Percentiles rank a stretch among this genome's conserved stretches.
Conservation (phyloP, 2,797 vertebrate species). For the Carcharodon carcharias region DNA sequence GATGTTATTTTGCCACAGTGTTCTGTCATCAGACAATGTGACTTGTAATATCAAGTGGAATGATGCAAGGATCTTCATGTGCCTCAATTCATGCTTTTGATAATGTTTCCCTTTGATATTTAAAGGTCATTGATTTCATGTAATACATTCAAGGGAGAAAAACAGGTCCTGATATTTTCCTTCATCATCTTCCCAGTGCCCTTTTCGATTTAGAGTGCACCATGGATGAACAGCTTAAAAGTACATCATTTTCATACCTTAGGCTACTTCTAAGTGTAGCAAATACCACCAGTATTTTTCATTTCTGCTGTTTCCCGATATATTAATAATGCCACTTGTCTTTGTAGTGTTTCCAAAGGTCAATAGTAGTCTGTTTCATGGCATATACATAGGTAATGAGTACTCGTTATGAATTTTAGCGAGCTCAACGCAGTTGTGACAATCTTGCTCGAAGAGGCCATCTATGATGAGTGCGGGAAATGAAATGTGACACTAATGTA, state of each 20-base stretch:
- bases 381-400: no score
- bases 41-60: background rate
- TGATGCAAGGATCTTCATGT: background rate
- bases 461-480: no score
- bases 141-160: background rate
- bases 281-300: background rate
- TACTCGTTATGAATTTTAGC: no score
- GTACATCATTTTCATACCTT: background rate
- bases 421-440: no score
- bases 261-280: background rate
- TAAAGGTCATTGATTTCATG: background rate
- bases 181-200: background rate
- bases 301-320: background rate
- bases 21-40: background rate
- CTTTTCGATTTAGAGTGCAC: background rate
- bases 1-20: background rate
- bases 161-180: background rate
- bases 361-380: no score
- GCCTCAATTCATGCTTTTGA: background rate
- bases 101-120: background rate
- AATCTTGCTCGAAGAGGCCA: no score
- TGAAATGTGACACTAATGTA: no score
- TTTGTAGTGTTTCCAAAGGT: no score
- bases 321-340: no score
- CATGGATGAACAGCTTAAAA: background rate